Percentiles rank a stretch among this genome's conserved stretches.
These are phyloP conservation scores for Crambe crambe DNA, from an alignment of 37 sponge, comb jelly and placozoan genomes.

Conservation along the genomic window DNA sequence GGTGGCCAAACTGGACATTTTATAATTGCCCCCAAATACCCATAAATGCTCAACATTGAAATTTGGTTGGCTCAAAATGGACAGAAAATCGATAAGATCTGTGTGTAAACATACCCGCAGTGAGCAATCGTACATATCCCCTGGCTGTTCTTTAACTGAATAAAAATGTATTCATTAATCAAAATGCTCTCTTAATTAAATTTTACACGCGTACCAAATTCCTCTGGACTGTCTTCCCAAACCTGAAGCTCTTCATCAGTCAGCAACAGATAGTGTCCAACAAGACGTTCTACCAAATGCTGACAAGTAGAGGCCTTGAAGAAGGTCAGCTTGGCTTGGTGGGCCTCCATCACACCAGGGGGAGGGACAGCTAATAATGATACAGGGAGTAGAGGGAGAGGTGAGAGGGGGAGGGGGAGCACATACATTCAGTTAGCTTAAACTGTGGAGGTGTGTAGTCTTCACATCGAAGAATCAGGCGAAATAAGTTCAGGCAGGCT, in stretches of 20 bases:
- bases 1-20: no score
- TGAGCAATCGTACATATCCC: constrained; percentile 28
- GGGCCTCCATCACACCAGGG: constrained; percentile 63
- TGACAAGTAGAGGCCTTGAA: constrained; percentile 52
- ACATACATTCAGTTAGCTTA: constrained; percentile 31
- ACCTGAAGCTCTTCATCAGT: constrained; percentile 41
- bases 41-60: no score
- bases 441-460: constrained; percentile 61
- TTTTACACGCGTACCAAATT: constrained; percentile 41
- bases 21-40: no score
- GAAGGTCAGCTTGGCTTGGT: constrained; percentile 50
- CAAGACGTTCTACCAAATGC: constrained; percentile 39
- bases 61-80: no score
- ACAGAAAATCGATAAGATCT: no score
- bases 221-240: constrained; percentile 63
- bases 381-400: not conserved
- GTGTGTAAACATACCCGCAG: constrained; percentile 34
- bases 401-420: not conserved
- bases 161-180: not conserved
- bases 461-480: constrained; percentile 62
- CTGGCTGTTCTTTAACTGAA: constrained; percentile 18
- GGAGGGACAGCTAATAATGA: constrained; percentile 39
- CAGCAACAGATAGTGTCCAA: constrained; percentile 57
- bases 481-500: constrained; percentile 43
- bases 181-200: not conserved